phyloP scores from a whole-genome alignment of 30 jellyfish, hydroid and myxozoan species.

The Hydractinia echinata region DNA sequence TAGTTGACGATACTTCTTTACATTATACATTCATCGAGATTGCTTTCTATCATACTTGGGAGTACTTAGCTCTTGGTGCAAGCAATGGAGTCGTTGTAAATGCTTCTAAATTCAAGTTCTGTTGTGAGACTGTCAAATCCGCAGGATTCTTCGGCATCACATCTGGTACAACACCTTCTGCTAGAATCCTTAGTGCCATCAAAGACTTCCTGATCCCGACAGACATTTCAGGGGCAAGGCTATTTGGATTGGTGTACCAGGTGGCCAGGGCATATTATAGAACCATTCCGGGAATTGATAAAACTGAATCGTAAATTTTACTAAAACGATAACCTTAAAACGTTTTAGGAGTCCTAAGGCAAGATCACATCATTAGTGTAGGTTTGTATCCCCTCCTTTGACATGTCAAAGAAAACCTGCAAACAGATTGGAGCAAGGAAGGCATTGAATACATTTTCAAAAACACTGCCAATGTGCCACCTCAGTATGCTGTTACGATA shows the following conservation, averaged over 20 bases:
- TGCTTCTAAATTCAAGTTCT: background rate
- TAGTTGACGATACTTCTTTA: conserved; percentile 24
- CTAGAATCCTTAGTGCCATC: conserved; percentile 4
- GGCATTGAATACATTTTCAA: background rate
- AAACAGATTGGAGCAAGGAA: background rate
- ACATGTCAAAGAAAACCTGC: background rate
- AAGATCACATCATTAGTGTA: background rate
- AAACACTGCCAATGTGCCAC: conserved; percentile 13
- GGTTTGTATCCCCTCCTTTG: background rate
- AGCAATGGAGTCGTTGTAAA: background rate
- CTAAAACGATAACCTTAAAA: background rate
- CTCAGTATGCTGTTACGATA: background rate
- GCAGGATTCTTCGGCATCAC: conserved; percentile 9
- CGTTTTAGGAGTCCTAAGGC: background rate
- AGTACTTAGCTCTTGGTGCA: background rate
- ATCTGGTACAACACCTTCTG: background rate
- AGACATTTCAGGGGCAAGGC: background rate
- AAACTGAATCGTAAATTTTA: background rate
- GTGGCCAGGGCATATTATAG: background rate
- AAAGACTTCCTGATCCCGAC: background rate
- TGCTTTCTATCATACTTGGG: conserved; percentile 1
- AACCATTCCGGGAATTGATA: background rate
- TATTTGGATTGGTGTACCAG: background rate
- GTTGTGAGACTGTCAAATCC: background rate
- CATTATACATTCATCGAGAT: background rate